Conservation (phyloP, 2,888 invertebrate species). For the Eilema depressum region DNA sequence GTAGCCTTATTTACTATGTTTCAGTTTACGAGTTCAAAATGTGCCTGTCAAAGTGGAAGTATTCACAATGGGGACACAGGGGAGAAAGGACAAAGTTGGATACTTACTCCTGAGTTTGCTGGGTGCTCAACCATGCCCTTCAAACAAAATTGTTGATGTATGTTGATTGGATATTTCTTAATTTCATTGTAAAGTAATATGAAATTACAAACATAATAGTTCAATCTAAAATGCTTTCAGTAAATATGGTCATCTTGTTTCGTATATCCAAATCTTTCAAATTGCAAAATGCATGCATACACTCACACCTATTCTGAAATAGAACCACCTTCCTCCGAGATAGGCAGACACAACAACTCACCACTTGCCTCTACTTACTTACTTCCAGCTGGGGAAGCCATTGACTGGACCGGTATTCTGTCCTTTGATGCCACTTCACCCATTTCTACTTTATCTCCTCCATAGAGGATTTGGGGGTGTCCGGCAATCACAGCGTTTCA, state of each 20-base stretch:
- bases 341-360: too few species aligned
- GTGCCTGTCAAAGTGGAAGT: slow-evolving; percentile 92
- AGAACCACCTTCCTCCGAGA: neutral
- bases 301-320: neutral
- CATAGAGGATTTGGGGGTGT: too few species aligned
- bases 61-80: slow-evolving; percentile 84
- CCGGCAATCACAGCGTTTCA: too few species aligned
- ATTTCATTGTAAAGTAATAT: too few species aligned
- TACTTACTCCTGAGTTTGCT: slow-evolving; percentile 90
- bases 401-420: too few species aligned
- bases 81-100: slow-evolving; percentile 89
- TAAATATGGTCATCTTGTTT: neutral
- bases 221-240: neutral
- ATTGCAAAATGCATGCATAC: too few species aligned
- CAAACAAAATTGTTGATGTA: slow-evolving; percentile 79
- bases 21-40: slow-evolving; percentile 90
- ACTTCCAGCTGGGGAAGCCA: too few species aligned
- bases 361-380: too few species aligned
- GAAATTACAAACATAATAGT: neutral
- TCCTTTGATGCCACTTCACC: too few species aligned
- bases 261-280: too few species aligned
- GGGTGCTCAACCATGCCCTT: slow-evolving; percentile 89
- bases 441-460: too few species aligned
- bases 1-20: slow-evolving; percentile 46
- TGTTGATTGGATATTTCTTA: slow-evolving; percentile 19